Percentiles rank a stretch among this genome's conserved stretches.
These are phyloP conservation scores for Leuciscus waleckii DNA, from an alignment of 2,797 vertebrate species.

Conservation along the genomic window DNA sequence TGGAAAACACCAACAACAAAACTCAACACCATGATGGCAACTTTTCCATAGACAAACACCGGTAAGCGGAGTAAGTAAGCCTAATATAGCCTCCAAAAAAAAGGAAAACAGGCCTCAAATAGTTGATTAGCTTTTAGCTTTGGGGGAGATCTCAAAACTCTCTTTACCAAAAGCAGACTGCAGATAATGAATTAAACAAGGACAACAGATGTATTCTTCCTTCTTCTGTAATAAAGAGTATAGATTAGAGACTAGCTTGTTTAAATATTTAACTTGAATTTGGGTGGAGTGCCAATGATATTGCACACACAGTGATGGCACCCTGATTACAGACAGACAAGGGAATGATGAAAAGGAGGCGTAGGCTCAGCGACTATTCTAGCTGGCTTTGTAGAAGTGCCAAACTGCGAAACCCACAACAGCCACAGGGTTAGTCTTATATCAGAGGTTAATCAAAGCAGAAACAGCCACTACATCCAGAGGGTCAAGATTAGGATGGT, in stretches of 20 bases:
- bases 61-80: background rate
- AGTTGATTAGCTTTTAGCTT: background rate
- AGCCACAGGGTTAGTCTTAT: constrained; percentile 70
- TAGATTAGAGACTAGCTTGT: constrained; percentile 76
- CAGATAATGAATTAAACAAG: constrained; percentile 61
- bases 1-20: background rate
- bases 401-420: constrained; percentile 68
- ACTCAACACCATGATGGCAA: background rate
- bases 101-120: background rate
- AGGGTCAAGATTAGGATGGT: constrained; percentile 47
- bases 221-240: constrained; percentile 69
- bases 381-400: constrained; percentile 73
- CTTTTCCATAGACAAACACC: background rate
- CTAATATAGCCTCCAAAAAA: background rate
- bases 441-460: constrained; percentile 76
- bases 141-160: background rate
- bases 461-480: constrained; percentile 61
- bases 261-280: constrained; percentile 74
- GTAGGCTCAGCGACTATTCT: constrained; percentile 73
- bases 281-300: constrained; percentile 79
- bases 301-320: constrained; percentile 69
- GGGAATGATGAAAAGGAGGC: constrained; percentile 77
- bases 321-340: constrained; percentile 76
- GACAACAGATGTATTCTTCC: constrained; percentile 70
- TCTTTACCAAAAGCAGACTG: background rate